Evolutionary conservation across 2,888 invertebrate genomes (phyloP), one percentile per base, ranked within the genome.

Genomic region (Drosophila sordidula): DNA sequence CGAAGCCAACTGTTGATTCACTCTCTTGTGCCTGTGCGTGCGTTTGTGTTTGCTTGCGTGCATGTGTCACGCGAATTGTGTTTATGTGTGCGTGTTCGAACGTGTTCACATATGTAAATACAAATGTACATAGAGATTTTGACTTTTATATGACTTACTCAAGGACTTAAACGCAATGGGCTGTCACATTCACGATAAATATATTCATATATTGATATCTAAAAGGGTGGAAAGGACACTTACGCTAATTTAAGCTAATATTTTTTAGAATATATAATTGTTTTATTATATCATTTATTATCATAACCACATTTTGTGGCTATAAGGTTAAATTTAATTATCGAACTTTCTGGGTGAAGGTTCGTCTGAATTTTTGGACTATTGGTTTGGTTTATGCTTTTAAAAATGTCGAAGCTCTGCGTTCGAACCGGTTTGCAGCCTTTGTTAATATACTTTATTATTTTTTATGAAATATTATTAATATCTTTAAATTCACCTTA

Each of bases 1-100:
- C 57, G 50, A 50, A 44, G 55, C 64, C 76, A 77, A 77, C 77
- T 77, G 77, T 77, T 77, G 77, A 74, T 70, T 75, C 67, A 16
- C 18, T 26, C 44, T 38, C 25, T 18, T 38, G 36, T 34, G 16
- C 8, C 1, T 12, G 34, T 29, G 41, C 25, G 46, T 32, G 42
- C 38, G 18, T 29, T 3, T 47, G 29, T 45, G 16, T 22, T 12
- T 41, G 32, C 39, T 3, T 45, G 14, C 34, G 9, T 46, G 46
- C 39, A 3, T 59, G 18, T 47, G 26, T 11, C 26, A n/a, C 12
- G 25, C 16, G 34, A 39, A 26, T 51, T 49, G 16, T 9, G 11
- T n/a, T 14, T 25, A 29, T 29, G 16, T 41, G 22, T 32, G 8
- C 46, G 25, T 18, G 32, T 62, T 26, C 46, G 12, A 47, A 18